Conservation (phyloP, 2,888 invertebrate genomes). For the Thereva nobilitata region DNA sequence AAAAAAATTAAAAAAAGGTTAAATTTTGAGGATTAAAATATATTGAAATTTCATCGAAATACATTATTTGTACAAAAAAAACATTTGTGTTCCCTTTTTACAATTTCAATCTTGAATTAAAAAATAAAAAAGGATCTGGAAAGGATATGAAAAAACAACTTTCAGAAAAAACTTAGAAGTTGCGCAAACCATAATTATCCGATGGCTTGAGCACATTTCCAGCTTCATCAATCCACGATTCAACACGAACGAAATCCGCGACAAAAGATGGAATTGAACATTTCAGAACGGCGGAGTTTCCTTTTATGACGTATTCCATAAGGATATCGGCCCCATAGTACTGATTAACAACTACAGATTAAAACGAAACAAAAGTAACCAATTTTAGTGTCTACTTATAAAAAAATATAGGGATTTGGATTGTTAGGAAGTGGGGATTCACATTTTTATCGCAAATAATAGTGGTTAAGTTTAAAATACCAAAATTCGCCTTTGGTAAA, state of each 20-base stretch:
- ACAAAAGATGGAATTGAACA: conserved; percentile 77
- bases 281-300: conserved; percentile 72
- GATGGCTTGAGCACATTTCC: conserved; percentile 61
- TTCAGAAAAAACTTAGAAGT: not conserved
- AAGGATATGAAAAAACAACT: conserved; percentile 25
- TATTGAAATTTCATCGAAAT: no score
- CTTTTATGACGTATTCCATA: conserved; percentile 74
- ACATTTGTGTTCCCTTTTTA: no score
- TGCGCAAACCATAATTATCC: conserved; percentile 60
- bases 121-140: conserved; percentile 18
- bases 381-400: not conserved
- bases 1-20: no score
- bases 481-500: conserved; percentile 72
- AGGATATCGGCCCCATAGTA: conserved; percentile 73
- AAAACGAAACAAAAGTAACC: conserved; percentile 44
- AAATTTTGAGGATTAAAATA: no score
- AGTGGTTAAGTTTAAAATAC: conserved; percentile 48
- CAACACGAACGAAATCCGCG: conserved; percentile 72
- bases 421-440: not conserved
- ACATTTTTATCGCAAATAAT: not conserved
- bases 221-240: conserved; percentile 71
- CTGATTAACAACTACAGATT: conserved; percentile 70
- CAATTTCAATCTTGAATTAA: not conserved
- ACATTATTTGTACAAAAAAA: no score
- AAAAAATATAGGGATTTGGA: not conserved